Evolutionary conservation across 2,888 invertebrate species (phyloP).

Genomic region (Branchellion lobata): DNA sequence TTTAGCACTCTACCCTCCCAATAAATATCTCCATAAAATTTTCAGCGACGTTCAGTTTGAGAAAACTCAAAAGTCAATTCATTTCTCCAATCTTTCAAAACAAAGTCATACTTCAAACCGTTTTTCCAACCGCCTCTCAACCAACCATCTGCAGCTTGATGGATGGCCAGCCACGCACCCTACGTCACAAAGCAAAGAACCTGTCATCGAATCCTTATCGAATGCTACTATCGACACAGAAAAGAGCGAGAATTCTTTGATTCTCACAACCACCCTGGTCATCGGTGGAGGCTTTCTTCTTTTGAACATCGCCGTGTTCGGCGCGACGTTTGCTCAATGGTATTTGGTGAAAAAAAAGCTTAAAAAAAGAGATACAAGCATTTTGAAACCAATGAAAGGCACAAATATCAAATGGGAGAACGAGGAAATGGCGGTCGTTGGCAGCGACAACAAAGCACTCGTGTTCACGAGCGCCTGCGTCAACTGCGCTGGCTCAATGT

Average conservation of each 20-base stretch:
- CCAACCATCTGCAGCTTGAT: not conserved
- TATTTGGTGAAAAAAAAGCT: conserved; percentile 9
- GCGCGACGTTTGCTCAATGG: conserved; percentile 43
- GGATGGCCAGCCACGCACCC: not conserved
- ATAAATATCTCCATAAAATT: not conserved
- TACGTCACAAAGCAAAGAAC: not conserved
- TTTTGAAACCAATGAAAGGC: not conserved
- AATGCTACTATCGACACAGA: not conserved
- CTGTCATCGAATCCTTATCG: not conserved
- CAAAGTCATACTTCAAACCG: not conserved
- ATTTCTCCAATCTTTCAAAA: no score
- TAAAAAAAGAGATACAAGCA: not conserved
- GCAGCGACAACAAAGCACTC: no score
- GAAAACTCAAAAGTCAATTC: no score
- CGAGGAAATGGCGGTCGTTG: no score
- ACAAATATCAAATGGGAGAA: no score
- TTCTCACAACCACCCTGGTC: conserved; percentile 32
- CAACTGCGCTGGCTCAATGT: no score
- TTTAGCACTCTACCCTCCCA: not conserved
- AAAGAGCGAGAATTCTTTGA: not conserved
- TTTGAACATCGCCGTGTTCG: conserved; percentile 40
- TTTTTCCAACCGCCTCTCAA: not conserved
- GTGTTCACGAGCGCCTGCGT: no score
- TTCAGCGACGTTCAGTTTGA: no score
- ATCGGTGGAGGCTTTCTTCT: conserved; percentile 35